A percentile compares a stretch with the other conserved stretches of the same genome.
phyloP scores from a whole-genome alignment of 2,113 vertebrate genomes.

The Argyrosomus japonicus region DNA sequence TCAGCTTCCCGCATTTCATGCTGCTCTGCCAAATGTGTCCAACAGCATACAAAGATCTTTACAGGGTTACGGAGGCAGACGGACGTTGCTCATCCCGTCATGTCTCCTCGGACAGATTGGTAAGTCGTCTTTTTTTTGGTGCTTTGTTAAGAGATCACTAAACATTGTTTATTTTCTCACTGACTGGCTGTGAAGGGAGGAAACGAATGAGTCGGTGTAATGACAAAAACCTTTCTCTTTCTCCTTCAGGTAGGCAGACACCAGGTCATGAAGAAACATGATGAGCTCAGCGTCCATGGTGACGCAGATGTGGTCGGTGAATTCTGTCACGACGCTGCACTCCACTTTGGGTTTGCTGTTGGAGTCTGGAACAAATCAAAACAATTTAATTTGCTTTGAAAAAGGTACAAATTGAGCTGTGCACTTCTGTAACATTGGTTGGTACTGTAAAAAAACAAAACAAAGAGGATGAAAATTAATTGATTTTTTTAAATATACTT shows the following conservation, averaged over 20 bases:
- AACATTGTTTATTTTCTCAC: not conserved
- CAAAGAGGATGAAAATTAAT: too few species aligned
- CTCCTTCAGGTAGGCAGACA: slow-evolving; percentile 98
- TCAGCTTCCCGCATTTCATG: slow-evolving; percentile 28
- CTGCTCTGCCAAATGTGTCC: slow-evolving; percentile 29
- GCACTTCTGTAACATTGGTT: not conserved
- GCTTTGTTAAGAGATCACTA: not conserved
- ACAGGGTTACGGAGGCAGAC: slow-evolving; percentile 2
- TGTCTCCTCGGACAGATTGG: not conserved
- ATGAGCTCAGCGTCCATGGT: slow-evolving; percentile 99
- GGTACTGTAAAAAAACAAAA: not conserved
- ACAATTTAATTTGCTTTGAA: not conserved
- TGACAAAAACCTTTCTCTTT: slow-evolving; percentile 93
- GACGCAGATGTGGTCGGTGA: slow-evolving; percentile 99
- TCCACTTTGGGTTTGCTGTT: slow-evolving; percentile 96
- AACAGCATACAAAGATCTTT: slow-evolving; percentile 23
- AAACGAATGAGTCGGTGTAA: not conserved
- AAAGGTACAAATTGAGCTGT: not conserved
- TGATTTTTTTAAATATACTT: not conserved
- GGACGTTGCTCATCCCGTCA: slow-evolving; percentile 7
- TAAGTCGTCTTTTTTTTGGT: not conserved
- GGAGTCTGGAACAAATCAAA: slow-evolving; percentile 83
- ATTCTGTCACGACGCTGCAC: slow-evolving; percentile 98
- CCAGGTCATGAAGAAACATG: slow-evolving; percentile 98
- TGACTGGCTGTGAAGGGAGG: not conserved